Evolutionary conservation across 64 coral and sea anemone genomes (phyloP).

Genomic region (Montipora foliosa): DNA sequence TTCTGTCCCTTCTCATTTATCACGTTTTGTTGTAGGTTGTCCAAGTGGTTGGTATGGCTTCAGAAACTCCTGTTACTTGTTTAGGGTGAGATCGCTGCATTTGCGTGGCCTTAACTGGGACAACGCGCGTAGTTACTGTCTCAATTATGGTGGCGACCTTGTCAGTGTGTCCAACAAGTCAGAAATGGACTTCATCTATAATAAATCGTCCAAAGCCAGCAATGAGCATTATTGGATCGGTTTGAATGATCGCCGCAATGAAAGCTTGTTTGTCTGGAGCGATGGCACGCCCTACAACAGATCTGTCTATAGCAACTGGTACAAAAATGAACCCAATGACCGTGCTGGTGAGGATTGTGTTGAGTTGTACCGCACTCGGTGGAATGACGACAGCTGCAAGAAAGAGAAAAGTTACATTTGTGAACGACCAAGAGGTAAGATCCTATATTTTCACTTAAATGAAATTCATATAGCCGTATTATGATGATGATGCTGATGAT

Average conservation of each 20-base stretch:
- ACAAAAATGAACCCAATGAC: constrained; percentile 70
- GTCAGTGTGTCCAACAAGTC: constrained; percentile 68
- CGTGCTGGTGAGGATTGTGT: constrained; percentile 55
- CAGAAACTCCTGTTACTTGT: constrained; percentile 74
- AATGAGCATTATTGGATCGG: constrained; percentile 78
- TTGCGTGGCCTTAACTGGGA: constrained; percentile 82
- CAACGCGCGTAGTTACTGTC: constrained; percentile 61
- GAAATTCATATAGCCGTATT: too few relatives aligned
- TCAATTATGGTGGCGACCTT: constrained; percentile 70
- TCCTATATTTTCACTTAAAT: too few relatives aligned
- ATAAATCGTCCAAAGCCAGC: neutral
- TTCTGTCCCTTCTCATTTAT: too few relatives aligned
- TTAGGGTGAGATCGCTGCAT: constrained; percentile 27
- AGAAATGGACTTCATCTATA: constrained; percentile 72
- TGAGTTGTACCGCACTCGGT: constrained; percentile 31
- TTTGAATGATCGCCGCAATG: constrained; percentile 76
- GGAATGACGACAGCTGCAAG: constrained; percentile 78
- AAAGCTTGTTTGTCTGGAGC: constrained; percentile 81
- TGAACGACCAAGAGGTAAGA: constrained; percentile 64
- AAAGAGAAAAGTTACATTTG: constrained; percentile 81
- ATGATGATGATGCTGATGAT: too few relatives aligned
- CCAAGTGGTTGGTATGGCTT: constrained; percentile 57
- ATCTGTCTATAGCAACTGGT: constrained; percentile 65
- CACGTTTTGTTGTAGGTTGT: neutral
- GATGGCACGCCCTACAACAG: constrained; percentile 54